Conservation (phyloP, 2,888 invertebrate species). For the Drosophila aldrichi region DNA sequence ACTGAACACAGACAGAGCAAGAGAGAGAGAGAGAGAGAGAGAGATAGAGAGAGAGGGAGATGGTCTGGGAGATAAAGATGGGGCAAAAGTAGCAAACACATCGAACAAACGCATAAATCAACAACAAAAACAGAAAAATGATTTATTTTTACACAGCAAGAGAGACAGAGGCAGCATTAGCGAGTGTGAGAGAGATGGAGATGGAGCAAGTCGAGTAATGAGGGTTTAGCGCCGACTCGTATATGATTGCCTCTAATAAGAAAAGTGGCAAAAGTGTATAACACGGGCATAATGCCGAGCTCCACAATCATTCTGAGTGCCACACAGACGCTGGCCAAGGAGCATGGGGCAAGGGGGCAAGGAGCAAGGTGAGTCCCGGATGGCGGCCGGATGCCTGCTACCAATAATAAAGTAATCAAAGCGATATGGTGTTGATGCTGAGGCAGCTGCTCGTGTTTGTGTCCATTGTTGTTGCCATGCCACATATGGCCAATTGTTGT, state of each 20-base stretch:
- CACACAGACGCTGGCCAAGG: slow-evolving; percentile 18
- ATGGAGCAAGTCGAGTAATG: slow-evolving; percentile 11
- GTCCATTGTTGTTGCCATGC: slow-evolving; percentile 61
- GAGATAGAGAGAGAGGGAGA: slow-evolving; percentile 2
- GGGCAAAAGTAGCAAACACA: slow-evolving; percentile 52
- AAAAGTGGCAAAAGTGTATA: slow-evolving; percentile 66
- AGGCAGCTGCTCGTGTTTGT: slow-evolving; percentile 21
- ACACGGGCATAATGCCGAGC: slow-evolving; percentile 49
- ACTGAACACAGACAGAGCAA: not conserved
- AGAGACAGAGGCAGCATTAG: slow-evolving; percentile 1
- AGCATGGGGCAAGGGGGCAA: not conserved
- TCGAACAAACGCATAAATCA: slow-evolving; percentile 84
- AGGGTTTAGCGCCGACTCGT: slow-evolving; percentile 29
- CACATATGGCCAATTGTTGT: slow-evolving; percentile 50
- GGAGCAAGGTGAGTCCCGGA: slow-evolving; percentile 46
- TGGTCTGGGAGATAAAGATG: slow-evolving; percentile 11
- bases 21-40: not conserved
- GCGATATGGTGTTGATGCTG: slow-evolving; percentile 75
- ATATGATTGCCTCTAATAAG: slow-evolving; percentile 77
- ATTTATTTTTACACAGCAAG: slow-evolving; percentile 69
- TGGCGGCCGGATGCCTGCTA: slow-evolving; percentile 47
- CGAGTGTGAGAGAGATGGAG: not conserved
- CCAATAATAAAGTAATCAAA: slow-evolving; percentile 83
- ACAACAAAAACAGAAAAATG: slow-evolving; percentile 83
- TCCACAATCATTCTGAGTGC: slow-evolving; percentile 69